Conservation (phyloP, 2,797 vertebrate genomes). For the Cossypha heuglini region DNA sequence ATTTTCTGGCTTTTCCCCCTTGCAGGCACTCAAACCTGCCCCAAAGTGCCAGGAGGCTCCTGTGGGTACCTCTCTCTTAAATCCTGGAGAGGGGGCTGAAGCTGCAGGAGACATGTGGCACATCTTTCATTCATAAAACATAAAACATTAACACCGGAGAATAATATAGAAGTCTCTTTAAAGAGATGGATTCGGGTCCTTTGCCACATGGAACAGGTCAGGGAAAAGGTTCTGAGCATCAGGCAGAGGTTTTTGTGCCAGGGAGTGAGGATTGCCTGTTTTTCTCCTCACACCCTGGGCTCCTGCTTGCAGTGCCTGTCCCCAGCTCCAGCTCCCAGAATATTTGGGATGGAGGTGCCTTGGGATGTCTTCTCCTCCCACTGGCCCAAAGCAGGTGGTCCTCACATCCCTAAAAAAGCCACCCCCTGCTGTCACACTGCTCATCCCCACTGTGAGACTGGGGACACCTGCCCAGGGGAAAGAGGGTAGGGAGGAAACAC, state of each 20-base stretch:
- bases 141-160: not conserved
- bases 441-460: not conserved
- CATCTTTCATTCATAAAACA: not conserved
- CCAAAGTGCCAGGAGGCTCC: not conserved
- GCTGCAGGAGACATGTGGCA: not conserved
- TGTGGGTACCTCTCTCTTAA: not conserved
- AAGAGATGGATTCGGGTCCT: not conserved
- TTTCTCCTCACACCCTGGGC: not conserved
- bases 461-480: not conserved
- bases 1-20: fast-evolving
- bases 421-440: not conserved
- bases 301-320: not conserved
- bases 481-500: not conserved
- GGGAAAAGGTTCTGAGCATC: not conserved
- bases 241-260: not conserved
- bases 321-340: not conserved
- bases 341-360: not conserved
- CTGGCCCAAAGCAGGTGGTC: not conserved
- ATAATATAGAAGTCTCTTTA: not conserved
- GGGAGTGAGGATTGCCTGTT: not conserved
- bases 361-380: not conserved
- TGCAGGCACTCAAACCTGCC: not conserved
- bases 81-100: not conserved
- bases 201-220: fast-evolving
- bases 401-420: not conserved